Percentiles rank a stretch among this genome's conserved stretches.
Evolutionary conservation across 2,888 invertebrate species (phyloP).

Genomic region (Gerosis bhagava): DNA sequence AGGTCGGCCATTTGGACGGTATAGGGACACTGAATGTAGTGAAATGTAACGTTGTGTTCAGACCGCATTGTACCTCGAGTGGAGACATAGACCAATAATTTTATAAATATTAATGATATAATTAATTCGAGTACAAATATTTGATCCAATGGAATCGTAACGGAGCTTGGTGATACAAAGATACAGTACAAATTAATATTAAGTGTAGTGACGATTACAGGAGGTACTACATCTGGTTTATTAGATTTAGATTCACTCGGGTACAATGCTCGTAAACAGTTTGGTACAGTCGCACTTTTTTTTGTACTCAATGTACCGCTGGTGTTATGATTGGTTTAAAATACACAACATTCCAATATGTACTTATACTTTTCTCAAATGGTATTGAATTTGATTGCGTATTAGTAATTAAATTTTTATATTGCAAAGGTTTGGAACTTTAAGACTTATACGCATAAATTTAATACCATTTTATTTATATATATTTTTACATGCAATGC

Average conservation of each 20-base stretch:
- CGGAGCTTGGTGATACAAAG: constrained; percentile 67
- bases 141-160: constrained; percentile 59
- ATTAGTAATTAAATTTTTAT: no score
- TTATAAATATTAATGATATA: constrained; percentile 36
- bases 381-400: neutral
- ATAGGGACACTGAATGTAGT: constrained; percentile 64
- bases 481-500: neutral
- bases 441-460: no score
- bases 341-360: constrained; percentile 1
- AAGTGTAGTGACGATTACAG: constrained; percentile 60
- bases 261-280: constrained; percentile 65
- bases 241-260: constrained; percentile 58
- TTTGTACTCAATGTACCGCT: constrained; percentile 20
- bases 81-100: constrained; percentile 48
- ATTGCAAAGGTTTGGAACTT: no score
- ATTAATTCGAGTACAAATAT: constrained; percentile 63
- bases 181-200: constrained; percentile 78
- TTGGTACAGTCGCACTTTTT: constrained; percentile 65
- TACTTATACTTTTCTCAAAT: neutral
- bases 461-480: no score
- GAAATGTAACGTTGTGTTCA: constrained; percentile 69
- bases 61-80: constrained; percentile 68
- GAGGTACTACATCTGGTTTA: constrained; percentile 50
- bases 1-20: constrained; percentile 44
- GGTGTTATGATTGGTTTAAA: constrained; percentile 1